Evolutionary conservation across 2,888 invertebrate species (phyloP), one percentile per base, ranked within the genome.

Genomic region (Cepaea hortensis): DNA sequence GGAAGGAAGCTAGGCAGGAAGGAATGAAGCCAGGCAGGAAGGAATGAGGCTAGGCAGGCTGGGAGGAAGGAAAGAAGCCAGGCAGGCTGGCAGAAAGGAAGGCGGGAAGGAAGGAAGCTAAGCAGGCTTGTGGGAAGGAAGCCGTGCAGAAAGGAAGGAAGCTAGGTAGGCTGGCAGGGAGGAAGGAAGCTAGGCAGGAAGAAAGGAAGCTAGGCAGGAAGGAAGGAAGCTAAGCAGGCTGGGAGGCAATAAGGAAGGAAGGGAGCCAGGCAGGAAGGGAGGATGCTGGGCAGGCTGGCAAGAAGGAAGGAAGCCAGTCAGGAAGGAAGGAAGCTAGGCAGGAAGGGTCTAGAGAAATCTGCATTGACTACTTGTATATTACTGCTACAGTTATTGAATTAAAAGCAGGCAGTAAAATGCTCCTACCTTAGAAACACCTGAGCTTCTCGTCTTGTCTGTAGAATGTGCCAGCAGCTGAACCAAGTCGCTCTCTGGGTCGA

Each of bases 371-470:
- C 35, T 35, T 35, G 35, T 35, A 35, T 35, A 35, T 35, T 35
- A 35, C 35, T 35, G 35, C 35, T 35, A 35, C 35, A 35, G 0
- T 35, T 35, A 35, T 35, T 35, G 35, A 35, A 35, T 35, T 35
- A 35, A 35, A 35, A 35, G 35, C 35, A 35, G 35, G 35, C 1
- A 35, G 35, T 35, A 35, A 13, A 62, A 13, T 62, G 62, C 62
- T 13, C 72, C 35, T 73, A 80, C 80, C 80, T 80, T 61, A 13
- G 80, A 80, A 23, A 61, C 20, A 65, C 23, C 62, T 3, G 80
- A n/a, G 6, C 61, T n/a, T 35, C 80, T 13, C 9, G 65, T 35
- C 35, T 35, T 80, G 35, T 80, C 80, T 15, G 62, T 80, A 7
- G 62, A 13, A 35, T 80, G 35, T 61, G 80, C 9, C 6, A 35